Base-by-base conservation (phyloP, 64 coral and sea anemone species). In the Exaiptasia diaphana region DNA sequence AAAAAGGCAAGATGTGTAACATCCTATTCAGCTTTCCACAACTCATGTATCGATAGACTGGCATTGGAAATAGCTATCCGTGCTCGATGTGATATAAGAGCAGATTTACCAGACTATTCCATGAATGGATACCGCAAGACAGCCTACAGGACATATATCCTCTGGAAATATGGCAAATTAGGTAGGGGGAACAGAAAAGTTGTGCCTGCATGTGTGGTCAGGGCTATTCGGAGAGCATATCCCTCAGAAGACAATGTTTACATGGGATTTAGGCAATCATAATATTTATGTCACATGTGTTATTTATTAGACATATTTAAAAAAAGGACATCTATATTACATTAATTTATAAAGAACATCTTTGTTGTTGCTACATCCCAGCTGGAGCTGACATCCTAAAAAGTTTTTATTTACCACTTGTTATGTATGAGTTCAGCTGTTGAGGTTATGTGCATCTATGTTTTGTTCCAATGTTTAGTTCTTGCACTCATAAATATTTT, bases 1-100 rank as follows among this genome's bases (percentile, higher is more conserved):
- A 53, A 68, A 67, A 11, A 36, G 31, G 45, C 38, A 28, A 82
- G 27, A 22, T 67, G 42, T 69, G 79, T 82, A 39, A 82, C 79
- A 11, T 82, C 79, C 9, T 82, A 81, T 24, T 35, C 41, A 50
- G 36, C 44, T 36, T 82, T 82, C 69, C 35, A 82, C 26, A 82
- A 27, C 12, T 15, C 69, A 32, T 82, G 79, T 31, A 7, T 82
- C 27, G 79, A 82, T 41, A 43, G 79, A 5, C 27, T 68, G 33
- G 79, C 69, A 4, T 28, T 82, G 11, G 60, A 68, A 38, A 36
- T 82, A 21, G 78, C 78, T 27, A 82, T 82, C 38, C 65, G 61
- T 37, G 59, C 61, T 20, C 38, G 78, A 30, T 64, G 78, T 64
- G 34, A 68, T 33, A 69, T 69, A 23, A 27, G 27, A 15, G 78